Conservation (phyloP, 2,888 invertebrate genomes). For the Heliconius cydno region DNA sequence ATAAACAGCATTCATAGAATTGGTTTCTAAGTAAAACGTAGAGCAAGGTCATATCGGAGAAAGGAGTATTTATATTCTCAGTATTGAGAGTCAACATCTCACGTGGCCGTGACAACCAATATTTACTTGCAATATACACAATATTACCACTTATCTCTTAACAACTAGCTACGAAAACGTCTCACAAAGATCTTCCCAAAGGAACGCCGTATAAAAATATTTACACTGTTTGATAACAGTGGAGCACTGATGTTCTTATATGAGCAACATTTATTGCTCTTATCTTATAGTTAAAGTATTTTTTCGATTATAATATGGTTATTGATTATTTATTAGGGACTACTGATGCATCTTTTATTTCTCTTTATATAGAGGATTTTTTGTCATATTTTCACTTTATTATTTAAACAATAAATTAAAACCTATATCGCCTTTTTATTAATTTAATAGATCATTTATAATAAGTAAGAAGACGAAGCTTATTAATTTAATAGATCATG, state of each 20-base stretch:
- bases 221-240: conserved; percentile 68
- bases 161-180: conserved; percentile 75
- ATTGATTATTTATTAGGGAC: neutral
- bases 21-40: conserved; percentile 39
- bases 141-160: conserved; percentile 80
- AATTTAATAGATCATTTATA: too few relatives aligned
- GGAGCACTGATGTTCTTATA: conserved; percentile 56
- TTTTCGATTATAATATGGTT: neutral
- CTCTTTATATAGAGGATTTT: neutral
- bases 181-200: conserved; percentile 65
- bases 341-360: neutral
- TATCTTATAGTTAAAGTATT: conserved; percentile 8
- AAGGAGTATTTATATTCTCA: conserved; percentile 76
- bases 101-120: conserved; percentile 76
- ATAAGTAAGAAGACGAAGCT: too few relatives aligned
- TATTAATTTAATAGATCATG: too few relatives aligned
- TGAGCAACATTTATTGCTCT: conserved; percentile 29
- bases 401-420: too few relatives aligned
- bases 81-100: conserved; percentile 80
- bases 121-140: conserved; percentile 79
- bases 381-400: neutral
- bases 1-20: conserved; percentile 32
- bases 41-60: conserved; percentile 70
- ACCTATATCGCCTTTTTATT: too few relatives aligned
- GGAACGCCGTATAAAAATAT: conserved; percentile 63